Evolutionary conservation across 1,140 invertebrate species (phyloP).

Genomic region (Cecropterus lyciades): DNA sequence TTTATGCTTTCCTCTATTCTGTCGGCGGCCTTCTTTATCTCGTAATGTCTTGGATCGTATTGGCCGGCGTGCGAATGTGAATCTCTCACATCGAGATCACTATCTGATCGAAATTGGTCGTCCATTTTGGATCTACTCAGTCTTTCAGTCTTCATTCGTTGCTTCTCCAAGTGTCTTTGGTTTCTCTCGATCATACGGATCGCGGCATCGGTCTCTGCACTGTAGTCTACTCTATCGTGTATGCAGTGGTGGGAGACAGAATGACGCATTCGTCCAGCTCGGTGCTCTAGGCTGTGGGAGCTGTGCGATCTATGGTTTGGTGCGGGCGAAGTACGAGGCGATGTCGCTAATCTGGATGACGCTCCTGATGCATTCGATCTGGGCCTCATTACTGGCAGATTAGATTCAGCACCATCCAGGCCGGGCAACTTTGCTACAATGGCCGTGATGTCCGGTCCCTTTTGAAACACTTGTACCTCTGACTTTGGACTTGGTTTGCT

Average conservation of each 20-base stretch:
- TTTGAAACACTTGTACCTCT: constrained; percentile 86
- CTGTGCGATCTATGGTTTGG: constrained; percentile 68
- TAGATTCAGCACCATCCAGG: constrained; percentile 80
- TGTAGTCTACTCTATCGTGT: constrained; percentile 79
- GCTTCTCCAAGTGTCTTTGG: constrained; percentile 79
- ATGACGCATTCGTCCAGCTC: constrained; percentile 73
- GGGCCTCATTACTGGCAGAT: constrained; percentile 80
- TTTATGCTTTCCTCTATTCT: constrained; percentile 78
- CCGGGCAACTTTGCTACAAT: constrained; percentile 85
- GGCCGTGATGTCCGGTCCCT: constrained; percentile 82
- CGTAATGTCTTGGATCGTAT: constrained; percentile 55
- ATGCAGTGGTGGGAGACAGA: constrained; percentile 78
- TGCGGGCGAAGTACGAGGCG: constrained; percentile 61
- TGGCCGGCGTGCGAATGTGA: constrained; percentile 40
- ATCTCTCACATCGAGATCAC: constrained; percentile 62
- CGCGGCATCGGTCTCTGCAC: constrained; percentile 84
- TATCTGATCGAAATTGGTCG: constrained; percentile 68
- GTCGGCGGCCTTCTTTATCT: constrained; percentile 70
- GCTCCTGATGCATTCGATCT: constrained; percentile 85
- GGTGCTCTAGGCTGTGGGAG: constrained; percentile 81
- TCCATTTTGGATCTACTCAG: constrained; percentile 57
- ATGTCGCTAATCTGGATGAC: constrained; percentile 75
- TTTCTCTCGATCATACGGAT: constrained; percentile 82
- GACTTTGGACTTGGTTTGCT: constrained; percentile 65
- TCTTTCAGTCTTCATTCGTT: constrained; percentile 65